A percentile compares a stretch with the other conserved stretches of the same genome.
phyloP scores from a whole-genome alignment of 2,113 vertebrate genomes.

The Paramisgurnus dabryanus region DNA sequence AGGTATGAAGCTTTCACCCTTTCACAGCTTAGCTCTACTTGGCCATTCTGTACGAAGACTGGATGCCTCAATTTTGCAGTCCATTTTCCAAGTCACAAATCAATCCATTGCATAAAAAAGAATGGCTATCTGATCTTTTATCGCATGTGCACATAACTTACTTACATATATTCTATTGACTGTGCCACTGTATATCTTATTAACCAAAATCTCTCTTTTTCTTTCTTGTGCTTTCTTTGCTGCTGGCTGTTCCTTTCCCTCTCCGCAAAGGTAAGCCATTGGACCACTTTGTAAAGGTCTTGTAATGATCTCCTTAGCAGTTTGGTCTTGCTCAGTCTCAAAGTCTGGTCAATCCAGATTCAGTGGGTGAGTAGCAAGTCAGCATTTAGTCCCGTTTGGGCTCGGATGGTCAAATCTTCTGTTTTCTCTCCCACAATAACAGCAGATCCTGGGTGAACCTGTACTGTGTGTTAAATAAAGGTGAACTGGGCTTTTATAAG shows the following conservation, averaged over 20 bases:
- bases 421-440: conserved; percentile 53
- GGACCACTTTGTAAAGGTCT: conserved; percentile 34
- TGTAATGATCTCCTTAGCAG: conserved; percentile 36
- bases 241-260: conserved; percentile 65
- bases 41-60: conserved; percentile 42
- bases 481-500: conserved; percentile 94
- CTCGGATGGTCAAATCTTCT: conserved; percentile 32
- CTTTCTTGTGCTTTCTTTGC: conserved; percentile 51
- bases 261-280: conserved; percentile 77
- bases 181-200: conserved; percentile 22
- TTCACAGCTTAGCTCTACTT: conserved; percentile 56
- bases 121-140: conserved; percentile 29
- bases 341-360: conserved; percentile 34
- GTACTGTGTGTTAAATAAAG: conserved; percentile 91
- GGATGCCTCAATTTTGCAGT: conserved; percentile 50
- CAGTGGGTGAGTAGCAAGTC: conserved; percentile 47
- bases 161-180: conserved; percentile 26
- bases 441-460: conserved; percentile 94
- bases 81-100: conserved; percentile 51
- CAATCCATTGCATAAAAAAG: conserved; percentile 24
- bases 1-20: conserved; percentile 49
- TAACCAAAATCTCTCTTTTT: conserved; percentile 68
- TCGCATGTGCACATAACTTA: conserved; percentile 43
- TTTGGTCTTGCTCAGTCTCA: conserved; percentile 21
- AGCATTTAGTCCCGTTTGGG: not conserved